These are phyloP conservation scores for Zingel zingel DNA, from an alignment of 2,113 vertebrate species.

Conservation along the genomic window DNA sequence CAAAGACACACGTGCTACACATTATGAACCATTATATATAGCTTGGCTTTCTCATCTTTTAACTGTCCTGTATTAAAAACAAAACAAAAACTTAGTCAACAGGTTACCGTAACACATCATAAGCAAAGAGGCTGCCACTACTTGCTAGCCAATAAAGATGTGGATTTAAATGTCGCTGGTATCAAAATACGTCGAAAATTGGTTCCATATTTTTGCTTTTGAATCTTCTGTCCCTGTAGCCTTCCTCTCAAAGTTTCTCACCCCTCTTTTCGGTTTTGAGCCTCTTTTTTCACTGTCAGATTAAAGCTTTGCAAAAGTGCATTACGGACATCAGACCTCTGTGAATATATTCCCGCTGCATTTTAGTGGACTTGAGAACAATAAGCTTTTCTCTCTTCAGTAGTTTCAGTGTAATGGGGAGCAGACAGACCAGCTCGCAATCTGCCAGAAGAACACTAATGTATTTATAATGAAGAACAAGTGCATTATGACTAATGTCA, in stretches of 20 bases:
- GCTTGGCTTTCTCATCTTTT: background rate
- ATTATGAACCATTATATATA: background rate
- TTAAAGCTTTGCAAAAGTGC: constrained; percentile 33
- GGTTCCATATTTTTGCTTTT: constrained; percentile 6
- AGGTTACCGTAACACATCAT: background rate
- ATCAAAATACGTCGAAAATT: background rate
- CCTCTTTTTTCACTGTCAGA: constrained; percentile 32
- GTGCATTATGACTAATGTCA: constrained; percentile 75
- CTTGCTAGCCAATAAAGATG: background rate
- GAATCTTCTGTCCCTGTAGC: background rate
- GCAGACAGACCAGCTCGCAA: constrained; percentile 52
- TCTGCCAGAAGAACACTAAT: constrained; percentile 69
- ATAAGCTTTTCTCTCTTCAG: constrained; percentile 55
- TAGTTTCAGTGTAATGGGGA: constrained; percentile 59
- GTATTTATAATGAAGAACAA: constrained; percentile 80
- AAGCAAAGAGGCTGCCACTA: background rate
- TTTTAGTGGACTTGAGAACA: constrained; percentile 57
- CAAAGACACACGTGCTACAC: background rate
- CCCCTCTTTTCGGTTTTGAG: background rate
- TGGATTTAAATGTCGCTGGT: background rate
- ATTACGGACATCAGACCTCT: constrained; percentile 28
- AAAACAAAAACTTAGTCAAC: background rate
- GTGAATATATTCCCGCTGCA: constrained; percentile 37
- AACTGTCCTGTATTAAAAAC: background rate
- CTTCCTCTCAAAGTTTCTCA: constrained; percentile 2